phyloP scores from a whole-genome alignment of 2,888 invertebrate genomes.

The Eilema caniola region DNA sequence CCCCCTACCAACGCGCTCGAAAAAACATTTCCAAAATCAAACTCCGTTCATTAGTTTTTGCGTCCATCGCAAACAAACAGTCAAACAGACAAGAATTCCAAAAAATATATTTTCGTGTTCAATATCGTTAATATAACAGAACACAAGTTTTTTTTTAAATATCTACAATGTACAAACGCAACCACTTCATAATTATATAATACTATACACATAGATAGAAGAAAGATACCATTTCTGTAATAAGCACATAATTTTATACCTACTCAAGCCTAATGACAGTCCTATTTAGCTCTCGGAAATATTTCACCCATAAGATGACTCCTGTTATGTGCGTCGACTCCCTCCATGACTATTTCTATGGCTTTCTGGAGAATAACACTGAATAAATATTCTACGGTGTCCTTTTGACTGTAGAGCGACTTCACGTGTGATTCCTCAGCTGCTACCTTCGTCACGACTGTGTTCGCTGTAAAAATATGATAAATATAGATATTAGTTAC shows the following conservation, averaged over 20 bases:
- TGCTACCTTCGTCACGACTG: background rate
- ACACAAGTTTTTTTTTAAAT: too few species aligned
- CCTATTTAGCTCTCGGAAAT: background rate
- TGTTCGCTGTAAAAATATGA: background rate
- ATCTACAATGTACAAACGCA: too few species aligned
- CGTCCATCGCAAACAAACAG: too few species aligned
- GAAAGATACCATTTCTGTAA: background rate
- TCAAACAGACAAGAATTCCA: too few species aligned
- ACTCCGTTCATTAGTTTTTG: too few species aligned
- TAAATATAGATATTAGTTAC: too few species aligned
- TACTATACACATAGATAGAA: background rate
- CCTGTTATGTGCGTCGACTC: background rate
- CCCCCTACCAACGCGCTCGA: too few species aligned
- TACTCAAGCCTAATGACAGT: background rate
- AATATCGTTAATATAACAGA: too few species aligned
- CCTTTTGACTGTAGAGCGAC: slow-evolving; percentile 4
- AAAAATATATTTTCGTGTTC: too few species aligned
- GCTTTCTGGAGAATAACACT: background rate
- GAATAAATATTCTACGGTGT: background rate
- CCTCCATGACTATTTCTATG: background rate
- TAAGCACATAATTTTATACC: too few species aligned
- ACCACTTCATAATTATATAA: too few species aligned
- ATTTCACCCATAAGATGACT: background rate
- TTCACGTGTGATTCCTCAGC: background rate
- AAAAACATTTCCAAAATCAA: too few species aligned